Conservation (phyloP, 1,140 invertebrate genomes). For the Planococcus citri region DNA sequence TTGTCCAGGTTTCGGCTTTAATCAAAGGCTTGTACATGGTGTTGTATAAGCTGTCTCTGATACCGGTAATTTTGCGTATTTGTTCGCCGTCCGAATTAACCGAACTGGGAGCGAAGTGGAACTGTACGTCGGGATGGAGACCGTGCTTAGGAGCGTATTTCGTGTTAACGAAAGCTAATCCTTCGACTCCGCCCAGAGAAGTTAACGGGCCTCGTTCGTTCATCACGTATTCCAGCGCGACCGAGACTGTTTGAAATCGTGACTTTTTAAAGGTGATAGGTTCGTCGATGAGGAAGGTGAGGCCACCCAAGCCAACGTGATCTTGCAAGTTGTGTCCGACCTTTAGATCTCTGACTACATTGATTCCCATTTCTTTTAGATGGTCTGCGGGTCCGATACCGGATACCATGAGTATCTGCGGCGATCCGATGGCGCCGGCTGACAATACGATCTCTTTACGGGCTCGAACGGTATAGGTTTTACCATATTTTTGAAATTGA, state of each 20-base stretch:
- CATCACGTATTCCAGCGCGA: slow-evolving; percentile 67
- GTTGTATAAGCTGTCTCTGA: slow-evolving; percentile 67
- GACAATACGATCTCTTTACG: slow-evolving; percentile 65
- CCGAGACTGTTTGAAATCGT: slow-evolving; percentile 60
- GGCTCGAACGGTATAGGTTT: slow-evolving; percentile 48
- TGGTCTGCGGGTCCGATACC: slow-evolving; percentile 73
- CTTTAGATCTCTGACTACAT: slow-evolving; percentile 55
- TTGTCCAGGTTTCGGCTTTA: slow-evolving; percentile 67
- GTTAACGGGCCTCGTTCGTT: slow-evolving; percentile 68
- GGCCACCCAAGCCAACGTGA: slow-evolving; percentile 66
- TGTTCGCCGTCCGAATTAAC: slow-evolving; percentile 66
- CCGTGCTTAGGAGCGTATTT: slow-evolving; percentile 59
- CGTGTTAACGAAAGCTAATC: slow-evolving; percentile 67
- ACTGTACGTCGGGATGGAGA: slow-evolving; percentile 73
- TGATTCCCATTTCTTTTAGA: slow-evolving; percentile 58
- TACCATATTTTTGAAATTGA: slow-evolving; percentile 52
- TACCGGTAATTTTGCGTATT: slow-evolving; percentile 57
- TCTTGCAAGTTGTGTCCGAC: slow-evolving; percentile 76
- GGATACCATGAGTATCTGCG: slow-evolving; percentile 78
- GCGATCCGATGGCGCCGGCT: slow-evolving; percentile 65
- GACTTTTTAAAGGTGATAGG: slow-evolving; percentile 63
- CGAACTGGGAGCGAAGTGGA: slow-evolving; percentile 70
- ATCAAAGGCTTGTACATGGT: slow-evolving; percentile 70
- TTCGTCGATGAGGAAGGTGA: slow-evolving; percentile 68
- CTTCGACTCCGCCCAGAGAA: slow-evolving; percentile 61